Percentiles rank a stretch among this genome's conserved stretches.
phyloP scores from a whole-genome alignment of 2,113 vertebrate species.

The Rhinoderma darwinii region DNA sequence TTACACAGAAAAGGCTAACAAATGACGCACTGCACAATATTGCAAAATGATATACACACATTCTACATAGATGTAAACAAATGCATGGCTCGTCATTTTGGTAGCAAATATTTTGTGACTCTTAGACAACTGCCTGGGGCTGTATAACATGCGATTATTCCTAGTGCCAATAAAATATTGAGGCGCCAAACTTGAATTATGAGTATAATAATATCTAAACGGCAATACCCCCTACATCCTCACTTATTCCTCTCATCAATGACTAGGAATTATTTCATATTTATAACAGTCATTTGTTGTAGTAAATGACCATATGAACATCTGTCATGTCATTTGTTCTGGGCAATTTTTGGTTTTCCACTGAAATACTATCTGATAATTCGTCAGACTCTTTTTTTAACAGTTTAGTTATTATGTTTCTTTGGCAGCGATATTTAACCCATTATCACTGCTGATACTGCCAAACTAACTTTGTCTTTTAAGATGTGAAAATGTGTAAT shows the following conservation, averaged over 20 bases:
- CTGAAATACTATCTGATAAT: neutral
- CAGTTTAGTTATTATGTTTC: constrained; percentile 24
- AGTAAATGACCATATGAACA: constrained; percentile 1
- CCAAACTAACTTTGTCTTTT: neutral
- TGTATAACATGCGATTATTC: neutral
- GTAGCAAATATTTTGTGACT: neutral
- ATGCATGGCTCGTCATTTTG: neutral
- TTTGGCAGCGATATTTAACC: constrained; percentile 14
- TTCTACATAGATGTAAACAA: neutral
- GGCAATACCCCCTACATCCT: neutral
- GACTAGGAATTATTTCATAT: neutral
- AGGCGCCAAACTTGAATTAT: constrained; percentile 10
- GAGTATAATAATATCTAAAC: neutral
- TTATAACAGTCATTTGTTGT: neutral
- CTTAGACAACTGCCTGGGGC: constrained; percentile 16
- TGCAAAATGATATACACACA: neutral
- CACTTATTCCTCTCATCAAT: neutral
- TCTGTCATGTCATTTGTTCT: neutral
- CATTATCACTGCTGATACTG: neutral
- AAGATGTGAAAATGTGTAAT: constrained; percentile 9
- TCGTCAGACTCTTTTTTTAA: neutral
- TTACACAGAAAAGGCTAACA: neutral
- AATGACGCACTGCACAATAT: neutral
- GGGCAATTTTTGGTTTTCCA: constrained; percentile 3
- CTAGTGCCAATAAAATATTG: neutral